These are phyloP conservation scores for Kryptopterus vitreolus DNA, from an alignment of 2,797 vertebrate genomes.

Conservation along the genomic window DNA sequence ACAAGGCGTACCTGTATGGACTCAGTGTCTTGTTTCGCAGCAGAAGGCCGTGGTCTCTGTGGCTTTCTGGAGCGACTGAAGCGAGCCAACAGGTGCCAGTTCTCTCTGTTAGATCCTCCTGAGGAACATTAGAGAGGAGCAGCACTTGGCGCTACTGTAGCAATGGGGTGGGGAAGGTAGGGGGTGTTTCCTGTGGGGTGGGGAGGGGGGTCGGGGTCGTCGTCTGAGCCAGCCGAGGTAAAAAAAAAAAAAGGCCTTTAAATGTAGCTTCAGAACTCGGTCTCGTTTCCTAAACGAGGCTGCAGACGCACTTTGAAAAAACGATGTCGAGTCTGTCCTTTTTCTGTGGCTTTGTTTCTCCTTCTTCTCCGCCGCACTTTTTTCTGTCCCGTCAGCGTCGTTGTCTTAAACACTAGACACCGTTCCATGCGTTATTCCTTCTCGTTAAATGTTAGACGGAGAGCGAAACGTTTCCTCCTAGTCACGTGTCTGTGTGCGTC, in stretches of 20 bases:
- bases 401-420: not conserved
- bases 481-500: constrained; percentile 42
- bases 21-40: constrained; percentile 94
- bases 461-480: constrained; percentile 52
- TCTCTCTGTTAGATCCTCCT: constrained; percentile 75
- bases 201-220: not conserved
- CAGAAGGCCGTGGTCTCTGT: constrained; percentile 87
- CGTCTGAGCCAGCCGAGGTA: not conserved
- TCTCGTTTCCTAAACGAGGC: not conserved
- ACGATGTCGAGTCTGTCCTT: not conserved
- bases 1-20: constrained; percentile 92
- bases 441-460: constrained; percentile 53
- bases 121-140: constrained; percentile 34
- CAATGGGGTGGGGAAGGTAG: not conserved
- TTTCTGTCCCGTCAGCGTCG: constrained; percentile 25
- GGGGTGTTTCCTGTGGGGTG: not conserved
- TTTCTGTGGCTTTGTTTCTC: constrained; percentile 7
- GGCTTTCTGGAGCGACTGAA: constrained; percentile 90
- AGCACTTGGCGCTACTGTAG: not conserved
- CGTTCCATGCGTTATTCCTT: constrained; percentile 29
- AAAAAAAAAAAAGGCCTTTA: not conserved
- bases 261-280: constrained; percentile 10
- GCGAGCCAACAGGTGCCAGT: constrained; percentile 81
- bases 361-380: no score
- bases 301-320: constrained; percentile 9